A percentile compares a stretch with the other conserved stretches of the same genome.
phyloP scores from a whole-genome alignment of 2,113 vertebrate genomes.

The Pogona vitticeps region DNA sequence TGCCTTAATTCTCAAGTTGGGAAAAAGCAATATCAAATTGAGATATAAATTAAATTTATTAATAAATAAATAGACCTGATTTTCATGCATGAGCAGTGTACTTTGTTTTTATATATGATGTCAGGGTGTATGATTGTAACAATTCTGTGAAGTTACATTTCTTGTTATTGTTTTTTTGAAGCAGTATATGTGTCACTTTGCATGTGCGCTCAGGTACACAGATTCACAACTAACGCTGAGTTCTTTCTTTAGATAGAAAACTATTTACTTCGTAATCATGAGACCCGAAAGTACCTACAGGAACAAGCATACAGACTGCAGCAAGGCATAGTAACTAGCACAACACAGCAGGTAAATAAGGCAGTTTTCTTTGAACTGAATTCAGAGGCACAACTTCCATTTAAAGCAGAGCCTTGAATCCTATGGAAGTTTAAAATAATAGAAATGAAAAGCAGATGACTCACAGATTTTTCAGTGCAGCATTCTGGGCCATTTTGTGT shows the following conservation, averaged over 20 bases:
- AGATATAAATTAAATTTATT: too few relatives aligned
- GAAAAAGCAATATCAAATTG: too few relatives aligned
- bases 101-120: too few relatives aligned
- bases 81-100: not conserved
- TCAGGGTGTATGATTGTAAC: not conserved
- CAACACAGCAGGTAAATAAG: constrained; percentile 89
- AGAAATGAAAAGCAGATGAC: not conserved
- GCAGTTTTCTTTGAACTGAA: not conserved
- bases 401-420: not conserved
- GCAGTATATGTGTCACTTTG: not conserved
- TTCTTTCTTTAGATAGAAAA: constrained; percentile 89
- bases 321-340: constrained; percentile 96
- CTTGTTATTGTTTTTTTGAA: not conserved
- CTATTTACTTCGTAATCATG: constrained; percentile 94
- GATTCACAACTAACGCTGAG: constrained; percentile 11
- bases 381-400: not conserved
- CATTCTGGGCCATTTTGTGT: not conserved
- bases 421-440: not conserved
- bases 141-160: not conserved
- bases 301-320: constrained; percentile 96
- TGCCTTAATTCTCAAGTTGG: too few relatives aligned
- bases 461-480: not conserved
- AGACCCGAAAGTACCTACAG: constrained; percentile 93
- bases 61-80: not conserved
- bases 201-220: not conserved